These are phyloP conservation scores for Planococcus citri DNA, from an alignment of 1,140 invertebrate genomes.

Conservation along the genomic window DNA sequence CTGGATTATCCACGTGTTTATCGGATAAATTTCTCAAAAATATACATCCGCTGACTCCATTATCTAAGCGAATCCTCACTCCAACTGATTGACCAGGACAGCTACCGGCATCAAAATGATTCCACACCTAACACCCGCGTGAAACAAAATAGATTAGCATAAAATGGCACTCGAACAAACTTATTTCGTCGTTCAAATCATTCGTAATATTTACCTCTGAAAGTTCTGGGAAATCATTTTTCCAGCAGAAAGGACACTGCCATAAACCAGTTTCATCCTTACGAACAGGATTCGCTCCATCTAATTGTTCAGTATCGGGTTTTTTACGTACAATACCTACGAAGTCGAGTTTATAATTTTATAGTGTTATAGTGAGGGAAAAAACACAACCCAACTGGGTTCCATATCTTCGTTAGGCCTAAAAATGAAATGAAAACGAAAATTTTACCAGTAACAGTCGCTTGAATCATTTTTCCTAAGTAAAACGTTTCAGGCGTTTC, in stretches of 20 bases:
- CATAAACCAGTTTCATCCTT: slow-evolving; percentile 88
- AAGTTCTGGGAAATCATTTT: slow-evolving; percentile 87
- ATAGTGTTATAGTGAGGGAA: too few relatives aligned
- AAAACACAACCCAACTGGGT: too few relatives aligned
- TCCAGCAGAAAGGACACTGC: slow-evolving; percentile 95
- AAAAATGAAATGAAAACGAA: slow-evolving; percentile 31
- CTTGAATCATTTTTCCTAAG: slow-evolving; percentile 73
- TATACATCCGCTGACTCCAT: slow-evolving; percentile 88
- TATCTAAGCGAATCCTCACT: slow-evolving; percentile 78
- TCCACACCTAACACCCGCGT: slow-evolving; percentile 66
- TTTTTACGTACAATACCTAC: slow-evolving; percentile 65
- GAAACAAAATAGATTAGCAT: slow-evolving; percentile 21
- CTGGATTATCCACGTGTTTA: slow-evolving; percentile 81
- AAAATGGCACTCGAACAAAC: slow-evolving; percentile 9
- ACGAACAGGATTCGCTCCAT: slow-evolving; percentile 86
- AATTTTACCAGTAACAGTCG: slow-evolving; percentile 47
- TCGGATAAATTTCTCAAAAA: slow-evolving; percentile 92
- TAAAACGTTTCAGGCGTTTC: slow-evolving; percentile 92
- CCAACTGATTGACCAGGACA: slow-evolving; percentile 94
- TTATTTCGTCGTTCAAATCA: background rate
- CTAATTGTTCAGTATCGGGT: slow-evolving; percentile 82
- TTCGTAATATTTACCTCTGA: slow-evolving; percentile 51
- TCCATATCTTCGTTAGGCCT: too few relatives aligned
- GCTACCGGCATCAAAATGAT: slow-evolving; percentile 89
- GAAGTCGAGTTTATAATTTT: slow-evolving; percentile 18